These are phyloP conservation scores for Lycorma delicatula DNA, from an alignment of 1,140 invertebrate genomes.

Conservation along the genomic window DNA sequence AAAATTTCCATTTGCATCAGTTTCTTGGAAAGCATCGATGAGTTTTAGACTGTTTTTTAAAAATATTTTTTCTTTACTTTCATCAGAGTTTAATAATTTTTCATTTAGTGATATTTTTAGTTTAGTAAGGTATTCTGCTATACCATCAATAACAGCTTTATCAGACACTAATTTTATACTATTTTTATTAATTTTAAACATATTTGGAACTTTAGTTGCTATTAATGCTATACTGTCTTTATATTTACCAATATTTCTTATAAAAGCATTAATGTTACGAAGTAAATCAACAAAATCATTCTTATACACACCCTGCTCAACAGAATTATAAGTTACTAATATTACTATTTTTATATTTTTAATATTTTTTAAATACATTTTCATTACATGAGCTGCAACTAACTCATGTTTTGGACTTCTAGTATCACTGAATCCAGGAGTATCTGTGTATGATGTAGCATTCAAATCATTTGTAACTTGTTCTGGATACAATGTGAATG, in stretches of 20 bases:
- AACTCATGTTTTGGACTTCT: neutral
- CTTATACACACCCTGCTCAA: neutral
- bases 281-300: neutral
- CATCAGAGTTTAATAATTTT: neutral
- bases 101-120: neutral
- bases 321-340: neutral
- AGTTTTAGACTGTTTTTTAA: neutral
- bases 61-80: neutral
- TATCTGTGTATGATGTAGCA: neutral
- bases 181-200: neutral
- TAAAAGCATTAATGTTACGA: neutral
- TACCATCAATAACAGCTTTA: neutral
- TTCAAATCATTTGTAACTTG: neutral
- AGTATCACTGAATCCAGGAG: neutral
- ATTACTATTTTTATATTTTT: neutral
- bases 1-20: neutral
- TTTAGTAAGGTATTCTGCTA: neutral
- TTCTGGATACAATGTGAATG: neutral
- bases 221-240: neutral
- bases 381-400: neutral
- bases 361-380: neutral
- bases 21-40: neutral
- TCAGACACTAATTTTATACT: neutral
- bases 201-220: neutral
- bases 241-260: neutral